Percentiles rank a stretch among this genome's conserved stretches.
These are phyloP conservation scores for Thalpophila matura DNA, from an alignment of 2,888 invertebrate genomes.

Conservation along the genomic window DNA sequence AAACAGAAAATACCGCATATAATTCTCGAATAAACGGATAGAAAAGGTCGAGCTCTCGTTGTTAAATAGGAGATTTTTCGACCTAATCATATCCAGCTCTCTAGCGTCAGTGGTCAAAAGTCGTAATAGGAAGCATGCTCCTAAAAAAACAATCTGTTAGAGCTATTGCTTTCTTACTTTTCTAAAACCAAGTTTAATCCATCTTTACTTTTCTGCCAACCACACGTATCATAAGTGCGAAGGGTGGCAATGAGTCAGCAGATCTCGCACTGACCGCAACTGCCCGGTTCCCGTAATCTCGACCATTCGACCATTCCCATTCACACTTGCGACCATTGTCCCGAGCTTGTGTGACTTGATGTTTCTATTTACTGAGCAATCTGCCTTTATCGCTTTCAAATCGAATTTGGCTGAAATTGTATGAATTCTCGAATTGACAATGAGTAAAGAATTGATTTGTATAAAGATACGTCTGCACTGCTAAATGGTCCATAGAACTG, in stretches of 20 bases:
- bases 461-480: constrained; percentile 6
- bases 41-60: no score
- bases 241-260: constrained; percentile 70
- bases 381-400: constrained; percentile 39
- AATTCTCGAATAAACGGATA: neutral
- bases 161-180: no score
- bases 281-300: constrained; percentile 50
- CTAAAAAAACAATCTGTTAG: no score
- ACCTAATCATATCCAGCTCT: no score
- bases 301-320: constrained; percentile 61
- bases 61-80: no score
- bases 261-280: constrained; percentile 58
- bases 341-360: constrained; percentile 44
- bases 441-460: constrained; percentile 18
- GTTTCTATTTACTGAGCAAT: constrained; percentile 50
- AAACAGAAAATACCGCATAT: neutral
- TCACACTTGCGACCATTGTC: constrained; percentile 67
- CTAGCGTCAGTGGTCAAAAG: no score
- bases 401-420: constrained; percentile 41
- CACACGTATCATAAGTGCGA: constrained; percentile 47
- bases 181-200: no score
- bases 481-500: constrained; percentile 3
- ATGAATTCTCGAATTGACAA: constrained; percentile 11
- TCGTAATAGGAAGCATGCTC: no score
- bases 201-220: constrained; percentile 57